These are phyloP conservation scores for Pangasius djambal DNA, from an alignment of 2,797 vertebrate species.

Conservation along the genomic window DNA sequence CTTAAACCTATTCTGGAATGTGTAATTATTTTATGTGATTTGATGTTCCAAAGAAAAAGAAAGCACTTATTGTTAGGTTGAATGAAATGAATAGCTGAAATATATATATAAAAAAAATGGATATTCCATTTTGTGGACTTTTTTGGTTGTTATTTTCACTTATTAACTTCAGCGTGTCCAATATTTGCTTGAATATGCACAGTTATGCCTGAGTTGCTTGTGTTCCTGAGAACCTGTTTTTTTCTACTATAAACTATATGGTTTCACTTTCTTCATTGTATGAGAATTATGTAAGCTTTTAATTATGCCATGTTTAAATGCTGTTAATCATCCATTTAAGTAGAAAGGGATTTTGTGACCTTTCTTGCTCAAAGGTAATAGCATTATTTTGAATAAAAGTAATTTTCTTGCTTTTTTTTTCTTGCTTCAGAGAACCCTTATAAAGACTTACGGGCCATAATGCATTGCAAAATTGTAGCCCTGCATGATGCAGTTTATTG, in stretches of 20 bases:
- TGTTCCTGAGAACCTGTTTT: not conserved
- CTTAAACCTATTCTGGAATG: conserved; percentile 50
- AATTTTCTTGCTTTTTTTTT: not conserved
- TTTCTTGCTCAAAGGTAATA: conserved; percentile 17
- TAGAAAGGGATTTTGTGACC: conserved; percentile 37
- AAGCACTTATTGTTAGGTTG: conserved; percentile 35
- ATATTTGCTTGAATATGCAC: conserved; percentile 39
- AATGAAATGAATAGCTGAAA: not conserved
- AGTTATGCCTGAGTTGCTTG: conserved; percentile 22
- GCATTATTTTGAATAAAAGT: not conserved
- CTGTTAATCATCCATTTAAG: conserved; percentile 29
- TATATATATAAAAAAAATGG: not conserved
- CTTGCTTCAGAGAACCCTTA: conserved; percentile 35
- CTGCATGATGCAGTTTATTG: conserved; percentile 49
- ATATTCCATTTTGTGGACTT: conserved; percentile 15
- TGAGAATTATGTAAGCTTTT: conserved; percentile 42
- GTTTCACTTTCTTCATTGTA: conserved; percentile 33
- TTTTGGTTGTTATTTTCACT: not conserved
- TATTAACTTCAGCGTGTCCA: not conserved
- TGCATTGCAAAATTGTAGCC: conserved; percentile 38
- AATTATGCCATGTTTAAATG: conserved; percentile 43
- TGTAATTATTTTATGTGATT: conserved; percentile 44
- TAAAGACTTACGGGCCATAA: conserved; percentile 42
- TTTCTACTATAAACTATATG: conserved; percentile 22
- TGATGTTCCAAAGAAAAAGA: conserved; percentile 50